Conservation (phyloP, 2,888 invertebrate genomes). For the Papilio elwesi region DNA sequence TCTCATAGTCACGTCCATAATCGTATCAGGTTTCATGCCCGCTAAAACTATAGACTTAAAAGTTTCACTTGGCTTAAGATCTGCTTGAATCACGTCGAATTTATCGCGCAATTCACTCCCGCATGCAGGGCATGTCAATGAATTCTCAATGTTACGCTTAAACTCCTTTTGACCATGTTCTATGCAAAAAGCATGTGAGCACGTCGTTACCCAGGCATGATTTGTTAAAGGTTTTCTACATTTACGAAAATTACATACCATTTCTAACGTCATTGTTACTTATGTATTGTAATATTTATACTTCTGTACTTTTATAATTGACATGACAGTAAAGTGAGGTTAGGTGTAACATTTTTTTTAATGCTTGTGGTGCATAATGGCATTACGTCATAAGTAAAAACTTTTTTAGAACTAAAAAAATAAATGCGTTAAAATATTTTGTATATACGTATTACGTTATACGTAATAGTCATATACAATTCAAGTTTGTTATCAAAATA, state of each 20-base stretch:
- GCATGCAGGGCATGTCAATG: conserved; percentile 79
- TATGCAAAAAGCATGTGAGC: conserved; percentile 83
- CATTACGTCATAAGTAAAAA: background rate
- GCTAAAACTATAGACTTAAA: conserved; percentile 82
- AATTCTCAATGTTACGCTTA: conserved; percentile 73
- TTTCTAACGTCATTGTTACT: conserved; percentile 67
- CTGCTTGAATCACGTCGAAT: conserved; percentile 81
- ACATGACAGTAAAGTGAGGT: conserved; percentile 38
- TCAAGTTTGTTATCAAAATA: background rate
- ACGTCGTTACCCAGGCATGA: conserved; percentile 82
- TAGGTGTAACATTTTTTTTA: conserved; percentile 45
- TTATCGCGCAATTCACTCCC: conserved; percentile 77
- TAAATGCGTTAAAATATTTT: background rate
- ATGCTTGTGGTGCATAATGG: background rate
- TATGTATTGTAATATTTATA: conserved; percentile 4
- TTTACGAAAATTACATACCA: conserved; percentile 81
- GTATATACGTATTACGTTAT: background rate
- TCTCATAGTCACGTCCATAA: conserved; percentile 83
- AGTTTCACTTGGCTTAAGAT: conserved; percentile 79
- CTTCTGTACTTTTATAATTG: conserved; percentile 20
- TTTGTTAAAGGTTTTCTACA: conserved; percentile 75
- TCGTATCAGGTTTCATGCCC: conserved; percentile 80
- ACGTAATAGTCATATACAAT: background rate
- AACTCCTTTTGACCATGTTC: conserved; percentile 82
- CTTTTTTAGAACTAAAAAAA: background rate